Conservation (phyloP, 2,113 vertebrate genomes). For the Gasterosteus nipponicus region DNA sequence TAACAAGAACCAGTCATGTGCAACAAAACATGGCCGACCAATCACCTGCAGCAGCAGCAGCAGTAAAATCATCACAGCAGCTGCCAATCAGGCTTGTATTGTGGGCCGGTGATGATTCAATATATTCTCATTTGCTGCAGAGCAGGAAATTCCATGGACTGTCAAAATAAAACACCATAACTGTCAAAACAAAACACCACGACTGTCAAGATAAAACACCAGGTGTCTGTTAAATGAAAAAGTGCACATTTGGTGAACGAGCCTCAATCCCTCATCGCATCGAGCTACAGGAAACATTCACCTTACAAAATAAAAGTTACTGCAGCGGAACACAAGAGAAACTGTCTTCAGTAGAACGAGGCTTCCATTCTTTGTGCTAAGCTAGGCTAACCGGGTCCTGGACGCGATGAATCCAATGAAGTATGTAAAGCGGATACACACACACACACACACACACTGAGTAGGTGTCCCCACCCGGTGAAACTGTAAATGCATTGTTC, state of each 20-base stretch:
- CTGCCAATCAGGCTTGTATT: slow-evolving; percentile 52
- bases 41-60: slow-evolving; percentile 54
- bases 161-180: slow-evolving; percentile 9
- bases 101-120: slow-evolving; percentile 36
- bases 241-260: slow-evolving; percentile 72
- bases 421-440: too few species aligned
- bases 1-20: slow-evolving; percentile 30
- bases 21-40: slow-evolving; percentile 36
- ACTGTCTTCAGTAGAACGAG: not conserved
- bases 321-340: not conserved
- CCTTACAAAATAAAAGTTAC: slow-evolving; percentile 46
- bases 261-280: slow-evolving; percentile 42
- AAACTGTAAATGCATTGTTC: too few species aligned
- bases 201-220: not conserved
- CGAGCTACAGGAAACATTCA: slow-evolving; percentile 53
- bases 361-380: slow-evolving; percentile 28
- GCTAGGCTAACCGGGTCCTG: slow-evolving; percentile 27
- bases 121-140: slow-evolving; percentile 63
- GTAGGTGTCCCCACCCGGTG: too few species aligned
- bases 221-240: slow-evolving; percentile 42
- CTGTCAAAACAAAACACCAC: slow-evolving; percentile 4
- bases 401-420: not conserved
- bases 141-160: slow-evolving; percentile 8
- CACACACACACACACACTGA: not conserved
- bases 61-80: slow-evolving; percentile 53